phyloP scores from a whole-genome alignment of 37 sponge, comb jelly and placozoan genomes.

The Ephydatia muelleri region DNA sequence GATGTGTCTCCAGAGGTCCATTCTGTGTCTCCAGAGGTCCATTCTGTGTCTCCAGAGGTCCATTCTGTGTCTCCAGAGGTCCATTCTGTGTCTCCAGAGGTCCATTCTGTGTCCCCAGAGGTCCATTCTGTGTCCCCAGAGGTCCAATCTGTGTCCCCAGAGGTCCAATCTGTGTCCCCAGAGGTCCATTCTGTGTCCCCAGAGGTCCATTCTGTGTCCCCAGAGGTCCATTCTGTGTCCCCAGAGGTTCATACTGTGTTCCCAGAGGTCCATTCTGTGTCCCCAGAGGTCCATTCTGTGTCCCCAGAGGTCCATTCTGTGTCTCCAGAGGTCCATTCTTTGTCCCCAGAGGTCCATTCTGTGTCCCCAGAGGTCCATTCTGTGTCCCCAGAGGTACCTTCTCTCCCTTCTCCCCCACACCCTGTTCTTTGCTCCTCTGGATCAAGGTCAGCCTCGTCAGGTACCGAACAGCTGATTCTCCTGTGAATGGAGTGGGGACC shows the following conservation, averaged over 20 bases:
- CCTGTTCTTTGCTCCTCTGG: neutral
- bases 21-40: neutral
- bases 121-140: neutral
- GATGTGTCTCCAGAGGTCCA: neutral
- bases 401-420: neutral
- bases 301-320: neutral
- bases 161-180: neutral
- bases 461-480: slow-evolving; percentile 42
- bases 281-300: neutral
- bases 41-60: neutral
- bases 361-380: neutral
- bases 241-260: neutral
- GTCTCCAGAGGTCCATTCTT: slow-evolving; percentile 6
- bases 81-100: neutral
- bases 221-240: neutral
- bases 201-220: neutral
- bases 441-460: slow-evolving; percentile 25
- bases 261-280: neutral
- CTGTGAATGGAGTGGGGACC: slow-evolving; percentile 4
- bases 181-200: neutral
- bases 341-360: no score
- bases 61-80: neutral
- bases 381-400: no score
- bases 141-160: neutral
- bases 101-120: neutral